phyloP scores from a whole-genome alignment of 23 tunicate species.

The Trididemnum miniatum region DNA sequence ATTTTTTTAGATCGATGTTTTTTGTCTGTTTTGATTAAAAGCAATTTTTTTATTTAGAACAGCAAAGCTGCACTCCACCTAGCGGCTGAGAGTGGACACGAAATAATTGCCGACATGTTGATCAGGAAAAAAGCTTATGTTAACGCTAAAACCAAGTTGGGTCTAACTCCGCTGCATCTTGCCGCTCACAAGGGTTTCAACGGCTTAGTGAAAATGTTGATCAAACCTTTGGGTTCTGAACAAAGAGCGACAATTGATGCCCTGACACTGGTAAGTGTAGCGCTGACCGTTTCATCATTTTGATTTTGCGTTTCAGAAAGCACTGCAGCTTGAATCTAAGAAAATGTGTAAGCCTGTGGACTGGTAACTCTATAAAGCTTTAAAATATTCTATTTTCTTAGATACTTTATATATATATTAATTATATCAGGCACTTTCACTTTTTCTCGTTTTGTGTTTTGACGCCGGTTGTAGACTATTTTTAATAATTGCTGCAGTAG shows the following conservation, averaged over 20 bases:
- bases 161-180: constrained; percentile 86
- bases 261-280: constrained; percentile 65
- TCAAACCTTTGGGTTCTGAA: constrained; percentile 47
- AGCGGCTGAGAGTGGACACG: constrained; percentile 86
- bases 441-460: no score
- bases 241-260: constrained; percentile 75
- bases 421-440: no score
- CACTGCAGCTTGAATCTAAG: no score
- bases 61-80: constrained; percentile 94
- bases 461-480: no score
- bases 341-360: no score
- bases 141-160: constrained; percentile 95
- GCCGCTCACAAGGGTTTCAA: constrained; percentile 90
- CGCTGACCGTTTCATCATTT: no score
- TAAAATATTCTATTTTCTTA: no score
- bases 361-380: no score
- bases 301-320: no score
- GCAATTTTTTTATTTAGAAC: constrained; percentile 44
- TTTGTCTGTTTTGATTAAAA: neutral
- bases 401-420: no score
- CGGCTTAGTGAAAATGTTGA: constrained; percentile 56
- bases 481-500: no score
- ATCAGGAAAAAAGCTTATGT: constrained; percentile 74
- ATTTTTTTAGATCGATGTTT: no score
- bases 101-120: constrained; percentile 71